Conservation (phyloP, 2,113 vertebrate species). For the Thalassoma bifasciatum region DNA sequence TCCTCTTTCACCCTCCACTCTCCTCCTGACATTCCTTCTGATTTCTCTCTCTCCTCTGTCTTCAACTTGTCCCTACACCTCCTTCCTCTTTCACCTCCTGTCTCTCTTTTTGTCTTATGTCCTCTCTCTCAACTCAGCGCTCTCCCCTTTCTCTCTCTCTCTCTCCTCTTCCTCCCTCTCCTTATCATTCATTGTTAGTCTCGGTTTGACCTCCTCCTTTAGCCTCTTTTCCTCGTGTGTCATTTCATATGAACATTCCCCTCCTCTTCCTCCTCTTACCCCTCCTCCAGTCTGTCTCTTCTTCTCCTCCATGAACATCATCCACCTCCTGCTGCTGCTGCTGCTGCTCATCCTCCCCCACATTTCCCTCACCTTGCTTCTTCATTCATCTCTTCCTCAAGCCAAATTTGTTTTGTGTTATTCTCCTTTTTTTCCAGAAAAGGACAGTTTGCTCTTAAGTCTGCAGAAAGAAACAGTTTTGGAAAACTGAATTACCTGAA, state of each 20-base stretch:
- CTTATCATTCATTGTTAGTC: background rate
- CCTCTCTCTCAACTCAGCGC: background rate
- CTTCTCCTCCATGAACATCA: background rate
- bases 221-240: constrained; percentile 1
- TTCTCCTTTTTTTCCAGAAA: no score
- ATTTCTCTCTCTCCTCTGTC: background rate
- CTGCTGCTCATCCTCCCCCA: background rate
- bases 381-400: background rate
- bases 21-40: no score
- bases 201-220: background rate
- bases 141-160: no score
- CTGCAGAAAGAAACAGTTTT: no score
- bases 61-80: background rate
- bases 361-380: background rate
- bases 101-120: background rate
- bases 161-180: background rate
- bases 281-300: constrained; percentile 6
- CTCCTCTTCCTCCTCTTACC: background rate
- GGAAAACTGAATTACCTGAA: no score
- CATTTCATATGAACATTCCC: background rate
- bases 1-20: background rate
- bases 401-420: no score
- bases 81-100: no score
- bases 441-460: no score
- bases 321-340: background rate